Evolutionary conservation across 2,797 vertebrate species (phyloP), one percentile per base, ranked within the genome.

Genomic region (Schizopygopsis pylzovi): DNA sequence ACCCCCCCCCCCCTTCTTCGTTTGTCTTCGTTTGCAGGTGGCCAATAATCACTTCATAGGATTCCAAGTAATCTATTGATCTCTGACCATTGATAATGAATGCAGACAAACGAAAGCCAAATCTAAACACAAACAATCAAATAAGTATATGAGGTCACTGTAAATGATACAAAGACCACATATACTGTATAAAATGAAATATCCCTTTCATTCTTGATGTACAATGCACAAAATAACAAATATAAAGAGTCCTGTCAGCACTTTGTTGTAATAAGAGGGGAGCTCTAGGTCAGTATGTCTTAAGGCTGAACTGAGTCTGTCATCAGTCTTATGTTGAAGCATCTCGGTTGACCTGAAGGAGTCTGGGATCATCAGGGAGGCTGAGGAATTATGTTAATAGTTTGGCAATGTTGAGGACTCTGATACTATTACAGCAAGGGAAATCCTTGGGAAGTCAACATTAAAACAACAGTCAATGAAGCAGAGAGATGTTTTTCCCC

Each of bases 371-470:
- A 22, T 61, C 45, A 79, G 39, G 3, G 18, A 63, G 67, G 68
- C 54, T 78, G 13, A 5, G 6, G 71, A 81, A 49, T 68, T 81
- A 65, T 25, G 82, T 79, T 49, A 83, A 85, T 73, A 56, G 49
- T 78, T 75, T 79, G 81, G 85, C 59, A 84, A 39, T 25, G 52
- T 25, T 75, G 67, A 49, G 22, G 79, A 80, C 33, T 47, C 41
- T 84, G 81, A 87, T 16, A 88, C 85, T 61, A 84, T 88, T 83
- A 87, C 54, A 73, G 43, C 6, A 20, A 83, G n/a, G 52, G 52
- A 87, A 79, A 82, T 73, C 20, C 49, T 47, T n/a, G 4, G 25
- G 45, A 70, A 82, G 13, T 84, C 47, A 75, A 52, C 13, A 28
- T 18, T 49, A 68, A 41, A 20, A 43, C 22, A 43, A 63, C 37